Percentiles rank a stretch among this genome's conserved stretches.
phyloP scores from a whole-genome alignment of 2,888 invertebrate genomes.

The Drosophila helvetica region DNA sequence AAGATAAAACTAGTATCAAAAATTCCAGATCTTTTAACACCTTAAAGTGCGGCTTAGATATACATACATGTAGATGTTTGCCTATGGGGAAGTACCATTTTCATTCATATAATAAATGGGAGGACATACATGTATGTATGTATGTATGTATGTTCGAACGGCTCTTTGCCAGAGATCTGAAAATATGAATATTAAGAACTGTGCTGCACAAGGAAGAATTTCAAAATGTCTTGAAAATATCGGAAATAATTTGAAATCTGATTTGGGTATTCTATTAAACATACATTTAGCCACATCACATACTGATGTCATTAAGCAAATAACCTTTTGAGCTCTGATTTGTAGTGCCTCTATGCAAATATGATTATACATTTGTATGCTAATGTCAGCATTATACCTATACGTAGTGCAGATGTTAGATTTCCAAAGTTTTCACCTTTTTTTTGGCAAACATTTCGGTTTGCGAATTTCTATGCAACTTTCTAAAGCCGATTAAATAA shows the following conservation, averaged over 20 bases:
- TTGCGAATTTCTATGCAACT: neutral
- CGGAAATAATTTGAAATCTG: no score
- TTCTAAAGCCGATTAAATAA: neutral
- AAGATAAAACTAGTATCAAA: neutral
- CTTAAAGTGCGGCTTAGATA: no score
- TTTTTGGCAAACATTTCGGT: conserved; percentile 1
- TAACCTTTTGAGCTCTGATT: no score
- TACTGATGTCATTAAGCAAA: neutral
- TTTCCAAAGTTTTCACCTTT: neutral
- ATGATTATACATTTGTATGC: neutral
- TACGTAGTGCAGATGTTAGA: neutral
- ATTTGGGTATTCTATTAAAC: no score
- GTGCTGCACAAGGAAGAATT: no score
- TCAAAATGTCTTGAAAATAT: no score
- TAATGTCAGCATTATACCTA: no score
- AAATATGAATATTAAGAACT: neutral
- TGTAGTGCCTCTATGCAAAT: neutral
- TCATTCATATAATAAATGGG: neutral
- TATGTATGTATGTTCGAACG: no score
- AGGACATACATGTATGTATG: no score
- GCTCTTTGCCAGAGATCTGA: neutral
- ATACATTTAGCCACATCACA: no score
- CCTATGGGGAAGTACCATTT: neutral
- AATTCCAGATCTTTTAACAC: neutral
- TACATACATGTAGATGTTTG: no score